Percentiles rank a stretch among this genome's conserved stretches.
These are phyloP conservation scores for Parazoanthus swiftii DNA, from an alignment of 92 coral and sea anemone species.

Conservation along the genomic window DNA sequence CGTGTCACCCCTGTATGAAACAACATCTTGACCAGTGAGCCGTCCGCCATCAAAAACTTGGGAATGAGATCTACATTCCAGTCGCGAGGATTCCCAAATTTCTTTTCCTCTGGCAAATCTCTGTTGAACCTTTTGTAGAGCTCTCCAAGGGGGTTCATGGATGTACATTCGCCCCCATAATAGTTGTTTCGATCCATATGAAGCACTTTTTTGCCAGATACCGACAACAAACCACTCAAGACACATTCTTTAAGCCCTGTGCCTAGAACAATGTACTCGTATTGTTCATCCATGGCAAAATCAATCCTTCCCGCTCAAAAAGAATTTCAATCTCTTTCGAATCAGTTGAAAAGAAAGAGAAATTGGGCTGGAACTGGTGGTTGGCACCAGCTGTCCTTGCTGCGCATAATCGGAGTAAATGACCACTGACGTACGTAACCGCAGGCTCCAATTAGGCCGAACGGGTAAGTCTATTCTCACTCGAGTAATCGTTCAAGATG, in stretches of 20 bases:
- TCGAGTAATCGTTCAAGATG: too few species aligned
- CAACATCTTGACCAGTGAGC: constrained; percentile 80
- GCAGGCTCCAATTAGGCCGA: too few species aligned
- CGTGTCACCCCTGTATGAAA: constrained; percentile 82
- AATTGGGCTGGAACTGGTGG: constrained; percentile 30
- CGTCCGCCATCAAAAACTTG: constrained; percentile 90
- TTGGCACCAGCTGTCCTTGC: constrained; percentile 12
- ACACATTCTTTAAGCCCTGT: constrained; percentile 98
- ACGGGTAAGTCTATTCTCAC: too few species aligned
- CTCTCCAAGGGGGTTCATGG: constrained; percentile 73
- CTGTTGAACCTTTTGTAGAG: constrained; percentile 72
- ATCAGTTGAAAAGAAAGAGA: constrained; percentile 31
- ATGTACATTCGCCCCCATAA: constrained; percentile 93
- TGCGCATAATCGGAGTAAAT: constrained; percentile 11
- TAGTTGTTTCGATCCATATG: constrained; percentile 87
- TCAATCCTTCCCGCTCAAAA: background rate
- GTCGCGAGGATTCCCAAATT: constrained; percentile 69
- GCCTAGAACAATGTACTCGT: constrained; percentile 89
- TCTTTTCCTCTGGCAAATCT: constrained; percentile 39
- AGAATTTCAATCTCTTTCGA: background rate
- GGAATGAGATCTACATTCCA: constrained; percentile 92
- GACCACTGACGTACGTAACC: constrained; percentile 12
- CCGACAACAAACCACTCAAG: constrained; percentile 85
- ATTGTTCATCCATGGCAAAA: constrained; percentile 73
- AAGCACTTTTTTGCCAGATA: constrained; percentile 79